Conservation (phyloP, 2,797 vertebrate species). For the Clamator glandarius region DNA sequence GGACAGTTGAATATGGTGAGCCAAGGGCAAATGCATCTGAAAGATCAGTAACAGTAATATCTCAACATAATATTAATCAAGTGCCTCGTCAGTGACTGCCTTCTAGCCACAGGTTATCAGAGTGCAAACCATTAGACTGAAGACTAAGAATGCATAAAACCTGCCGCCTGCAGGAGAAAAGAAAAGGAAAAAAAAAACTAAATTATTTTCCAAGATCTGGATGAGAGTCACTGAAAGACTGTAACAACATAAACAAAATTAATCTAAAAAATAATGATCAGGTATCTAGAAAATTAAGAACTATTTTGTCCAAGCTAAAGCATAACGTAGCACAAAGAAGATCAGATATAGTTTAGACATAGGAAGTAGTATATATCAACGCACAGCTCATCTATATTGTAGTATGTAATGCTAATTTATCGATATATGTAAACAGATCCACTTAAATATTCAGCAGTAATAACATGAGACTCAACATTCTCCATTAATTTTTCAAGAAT, state of each 20-base stretch:
- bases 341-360: background rate
- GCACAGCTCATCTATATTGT: background rate
- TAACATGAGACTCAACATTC: background rate
- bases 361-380: background rate
- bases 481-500: conserved; percentile 2
- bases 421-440: background rate
- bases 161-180: too few relatives aligned
- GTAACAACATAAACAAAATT: background rate
- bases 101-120: background rate
- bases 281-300: background rate
- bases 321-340: background rate
- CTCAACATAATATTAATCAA: background rate
- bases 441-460: background rate
- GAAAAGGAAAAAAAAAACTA: background rate
- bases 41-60: background rate
- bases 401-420: background rate
- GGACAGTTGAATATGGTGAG: background rate
- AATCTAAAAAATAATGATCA: background rate
- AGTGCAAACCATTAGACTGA: background rate
- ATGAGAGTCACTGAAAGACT: background rate
- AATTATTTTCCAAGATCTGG: background rate
- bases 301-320: background rate
- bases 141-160: background rate
- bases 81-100: background rate
- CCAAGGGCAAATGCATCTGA: background rate